phyloP scores from a whole-genome alignment of 2,888 invertebrate genomes.

The Papilio protenor region DNA sequence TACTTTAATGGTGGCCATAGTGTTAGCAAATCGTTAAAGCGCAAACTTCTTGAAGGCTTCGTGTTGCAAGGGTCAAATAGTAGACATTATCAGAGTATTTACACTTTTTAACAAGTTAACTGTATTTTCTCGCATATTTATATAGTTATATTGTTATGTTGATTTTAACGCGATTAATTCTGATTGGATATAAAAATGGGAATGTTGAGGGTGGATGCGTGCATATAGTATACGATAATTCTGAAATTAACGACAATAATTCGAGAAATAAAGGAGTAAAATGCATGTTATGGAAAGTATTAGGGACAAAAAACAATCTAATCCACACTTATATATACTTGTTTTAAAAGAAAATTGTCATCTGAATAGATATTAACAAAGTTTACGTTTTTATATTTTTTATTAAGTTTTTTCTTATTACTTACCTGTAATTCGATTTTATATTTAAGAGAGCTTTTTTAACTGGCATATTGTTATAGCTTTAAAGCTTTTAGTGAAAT shows the following conservation, averaged over 20 bases:
- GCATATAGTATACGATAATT: too few relatives aligned
- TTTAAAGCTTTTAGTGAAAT: background rate
- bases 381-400: background rate
- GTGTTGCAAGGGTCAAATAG: background rate
- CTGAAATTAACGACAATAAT: too few relatives aligned
- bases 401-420: background rate
- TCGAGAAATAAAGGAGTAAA: too few relatives aligned
- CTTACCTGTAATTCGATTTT: background rate
- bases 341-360: background rate
- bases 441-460: background rate
- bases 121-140: slow-evolving; percentile 12
- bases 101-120: background rate
- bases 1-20: slow-evolving; percentile 14
- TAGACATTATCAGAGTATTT: background rate
- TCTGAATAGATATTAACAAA: background rate
- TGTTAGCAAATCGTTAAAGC: slow-evolving; percentile 6
- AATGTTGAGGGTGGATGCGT: too few relatives aligned
- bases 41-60: slow-evolving; percentile 10
- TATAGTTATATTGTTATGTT: background rate
- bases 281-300: too few relatives aligned
- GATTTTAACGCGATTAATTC: too few relatives aligned
- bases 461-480: slow-evolving; percentile 13
- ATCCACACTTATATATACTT: too few relatives aligned
- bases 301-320: too few relatives aligned
- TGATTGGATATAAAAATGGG: too few relatives aligned